Evolutionary conservation across 2,113 vertebrate species (phyloP).

Genomic region (Nibea albiflora): DNA sequence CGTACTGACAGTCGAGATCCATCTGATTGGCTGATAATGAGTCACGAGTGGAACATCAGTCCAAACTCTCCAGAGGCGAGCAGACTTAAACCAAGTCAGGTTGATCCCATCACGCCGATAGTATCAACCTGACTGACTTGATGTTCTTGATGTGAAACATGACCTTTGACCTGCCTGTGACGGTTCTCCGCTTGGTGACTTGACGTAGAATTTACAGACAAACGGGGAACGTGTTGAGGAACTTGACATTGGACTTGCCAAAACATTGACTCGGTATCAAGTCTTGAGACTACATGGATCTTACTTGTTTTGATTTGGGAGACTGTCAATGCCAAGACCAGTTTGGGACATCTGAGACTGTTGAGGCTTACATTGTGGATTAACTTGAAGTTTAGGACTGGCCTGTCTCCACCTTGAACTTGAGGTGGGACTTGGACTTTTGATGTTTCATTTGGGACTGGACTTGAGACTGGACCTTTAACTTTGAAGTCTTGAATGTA

Average conservation of each 20-base stretch:
- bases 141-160: too few relatives aligned
- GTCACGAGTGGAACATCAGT: background rate
- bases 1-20: too few relatives aligned
- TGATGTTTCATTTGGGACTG: background rate
- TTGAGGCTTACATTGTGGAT: background rate
- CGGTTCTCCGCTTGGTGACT: background rate
- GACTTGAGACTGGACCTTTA: background rate
- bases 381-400: background rate
- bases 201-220: background rate
- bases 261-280: too few relatives aligned
- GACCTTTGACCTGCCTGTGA: too few relatives aligned
- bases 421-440: background rate
- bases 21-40: conserved; percentile 12
- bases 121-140: background rate
- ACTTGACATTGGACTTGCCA: background rate
- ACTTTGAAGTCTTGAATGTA: background rate
- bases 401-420: background rate
- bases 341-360: background rate
- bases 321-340: background rate
- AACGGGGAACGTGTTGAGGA: background rate
- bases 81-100: background rate
- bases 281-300: background rate
- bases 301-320: background rate
- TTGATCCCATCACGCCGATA: background rate
- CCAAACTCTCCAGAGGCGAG: too few relatives aligned